Evolutionary conservation across 2,888 invertebrate genomes (phyloP).

Genomic region (Agonopterix subpropinquella): DNA sequence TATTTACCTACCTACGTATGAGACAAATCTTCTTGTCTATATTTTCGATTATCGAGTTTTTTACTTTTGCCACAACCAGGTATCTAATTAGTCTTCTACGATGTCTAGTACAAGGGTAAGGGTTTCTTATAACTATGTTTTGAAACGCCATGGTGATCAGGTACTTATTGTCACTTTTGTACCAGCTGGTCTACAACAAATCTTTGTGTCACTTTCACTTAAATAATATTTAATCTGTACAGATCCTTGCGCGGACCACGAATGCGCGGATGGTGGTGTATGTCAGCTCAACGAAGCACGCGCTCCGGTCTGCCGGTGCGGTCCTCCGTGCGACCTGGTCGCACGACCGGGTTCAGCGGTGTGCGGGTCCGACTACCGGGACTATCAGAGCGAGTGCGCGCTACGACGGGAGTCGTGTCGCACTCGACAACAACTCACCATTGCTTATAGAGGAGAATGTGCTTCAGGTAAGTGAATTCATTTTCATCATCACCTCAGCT

Average conservation of each 20-base stretch:
- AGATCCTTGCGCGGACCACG: constrained; percentile 91
- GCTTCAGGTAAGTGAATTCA: constrained; percentile 78
- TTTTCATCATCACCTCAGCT: too few species aligned
- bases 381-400: constrained; percentile 88
- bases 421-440: constrained; percentile 81
- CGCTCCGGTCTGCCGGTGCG: constrained; percentile 87
- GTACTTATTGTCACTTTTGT: too few species aligned
- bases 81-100: too few species aligned
- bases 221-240: constrained; percentile 12
- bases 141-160: too few species aligned
- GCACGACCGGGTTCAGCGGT: constrained; percentile 80
- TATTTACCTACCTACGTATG: too few species aligned
- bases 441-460: constrained; percentile 89
- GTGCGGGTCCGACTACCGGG: constrained; percentile 86
- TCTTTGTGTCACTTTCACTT: too few species aligned
- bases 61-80: too few species aligned
- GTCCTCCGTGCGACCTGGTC: constrained; percentile 84
- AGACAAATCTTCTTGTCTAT: too few species aligned
- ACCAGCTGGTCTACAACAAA: too few species aligned
- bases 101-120: too few species aligned
- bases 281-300: constrained; percentile 89
- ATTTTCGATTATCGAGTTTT: too few species aligned
- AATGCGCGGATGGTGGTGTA: constrained; percentile 86
- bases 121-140: too few species aligned
- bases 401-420: constrained; percentile 87